Conservation (phyloP, 2,797 vertebrate species). For the Molossus alvarezi region DNA sequence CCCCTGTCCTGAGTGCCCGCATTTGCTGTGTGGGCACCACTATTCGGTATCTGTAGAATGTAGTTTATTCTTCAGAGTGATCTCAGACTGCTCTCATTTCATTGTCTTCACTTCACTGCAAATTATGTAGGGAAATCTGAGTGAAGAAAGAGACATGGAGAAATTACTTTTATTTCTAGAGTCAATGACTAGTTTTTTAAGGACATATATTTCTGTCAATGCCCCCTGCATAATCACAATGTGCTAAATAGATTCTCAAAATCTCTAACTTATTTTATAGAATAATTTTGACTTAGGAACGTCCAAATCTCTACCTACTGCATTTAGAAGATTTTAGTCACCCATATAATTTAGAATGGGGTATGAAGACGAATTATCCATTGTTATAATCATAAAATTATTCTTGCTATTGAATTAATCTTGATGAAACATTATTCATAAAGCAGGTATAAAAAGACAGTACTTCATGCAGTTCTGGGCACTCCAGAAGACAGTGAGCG, state of each 20-base stretch:
- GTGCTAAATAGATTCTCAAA: background rate
- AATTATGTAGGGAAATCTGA: background rate
- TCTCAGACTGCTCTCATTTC: background rate
- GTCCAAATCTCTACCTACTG: background rate
- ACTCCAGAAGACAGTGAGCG: background rate
- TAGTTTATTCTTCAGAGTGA: background rate
- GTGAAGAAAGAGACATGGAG: background rate
- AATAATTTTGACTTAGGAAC: background rate
- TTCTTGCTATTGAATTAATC: slow-evolving; percentile 24
- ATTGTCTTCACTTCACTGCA: background rate
- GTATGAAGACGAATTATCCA: background rate
- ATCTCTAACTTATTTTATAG: slow-evolving; percentile 10
- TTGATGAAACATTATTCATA: slow-evolving; percentile 4
- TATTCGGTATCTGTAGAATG: background rate
- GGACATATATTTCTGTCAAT: background rate
- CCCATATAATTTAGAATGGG: background rate
- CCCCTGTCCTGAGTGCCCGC: background rate
- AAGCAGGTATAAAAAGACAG: background rate
- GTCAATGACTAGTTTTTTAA: background rate
- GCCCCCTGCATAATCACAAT: background rate
- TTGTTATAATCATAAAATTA: slow-evolving; percentile 13
- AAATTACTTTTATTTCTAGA: slow-evolving; percentile 25
- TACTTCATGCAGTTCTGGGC: background rate
- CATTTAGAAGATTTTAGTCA: slow-evolving; percentile 27
- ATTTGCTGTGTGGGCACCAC: background rate